Percentiles rank a stretch among this genome's conserved stretches.
Conservation (phyloP, 2,797 vertebrate genomes). For the Xyrichtys novacula region DNA sequence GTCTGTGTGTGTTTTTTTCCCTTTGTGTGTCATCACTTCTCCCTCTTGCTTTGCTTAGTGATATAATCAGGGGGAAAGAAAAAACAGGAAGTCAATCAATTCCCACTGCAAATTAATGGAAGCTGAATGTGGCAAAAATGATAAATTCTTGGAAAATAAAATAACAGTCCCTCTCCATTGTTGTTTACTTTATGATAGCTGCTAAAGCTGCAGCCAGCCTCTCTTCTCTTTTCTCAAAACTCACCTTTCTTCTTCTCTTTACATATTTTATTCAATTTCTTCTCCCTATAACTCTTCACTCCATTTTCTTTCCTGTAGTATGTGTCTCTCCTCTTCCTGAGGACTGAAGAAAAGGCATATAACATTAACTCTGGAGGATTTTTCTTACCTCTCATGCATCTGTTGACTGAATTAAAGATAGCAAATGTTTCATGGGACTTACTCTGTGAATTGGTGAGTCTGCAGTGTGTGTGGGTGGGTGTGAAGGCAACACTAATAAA, state of each 20-base stretch:
- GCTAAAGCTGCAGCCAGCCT: not conserved
- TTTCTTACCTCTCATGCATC: too few relatives aligned
- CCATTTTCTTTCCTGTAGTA: not conserved
- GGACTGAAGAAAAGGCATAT: too few relatives aligned
- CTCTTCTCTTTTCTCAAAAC: not conserved
- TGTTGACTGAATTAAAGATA: too few relatives aligned
- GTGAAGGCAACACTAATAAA: too few relatives aligned
- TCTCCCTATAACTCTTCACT: not conserved
- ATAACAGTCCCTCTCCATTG: constrained; percentile 1
- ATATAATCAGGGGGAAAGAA: constrained; percentile 39
- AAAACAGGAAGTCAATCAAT: constrained; percentile 12
- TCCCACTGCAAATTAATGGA: constrained; percentile 19
- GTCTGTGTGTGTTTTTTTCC: constrained; percentile 11
- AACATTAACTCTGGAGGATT: too few relatives aligned
- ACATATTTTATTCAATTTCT: not conserved
- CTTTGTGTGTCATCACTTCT: constrained; percentile 33
- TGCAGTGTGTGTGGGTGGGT: too few relatives aligned
- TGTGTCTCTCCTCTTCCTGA: not conserved
- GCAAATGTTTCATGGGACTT: too few relatives aligned
- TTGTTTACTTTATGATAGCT: not conserved
- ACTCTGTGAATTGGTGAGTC: too few relatives aligned
- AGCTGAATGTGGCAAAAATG: constrained; percentile 1
- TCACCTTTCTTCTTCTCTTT: constrained; percentile 1
- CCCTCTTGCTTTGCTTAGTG: constrained; percentile 8
- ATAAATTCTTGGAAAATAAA: constrained; percentile 23